phyloP scores from a whole-genome alignment of 2,888 invertebrate species.

The Ariolimax columbianus region DNA sequence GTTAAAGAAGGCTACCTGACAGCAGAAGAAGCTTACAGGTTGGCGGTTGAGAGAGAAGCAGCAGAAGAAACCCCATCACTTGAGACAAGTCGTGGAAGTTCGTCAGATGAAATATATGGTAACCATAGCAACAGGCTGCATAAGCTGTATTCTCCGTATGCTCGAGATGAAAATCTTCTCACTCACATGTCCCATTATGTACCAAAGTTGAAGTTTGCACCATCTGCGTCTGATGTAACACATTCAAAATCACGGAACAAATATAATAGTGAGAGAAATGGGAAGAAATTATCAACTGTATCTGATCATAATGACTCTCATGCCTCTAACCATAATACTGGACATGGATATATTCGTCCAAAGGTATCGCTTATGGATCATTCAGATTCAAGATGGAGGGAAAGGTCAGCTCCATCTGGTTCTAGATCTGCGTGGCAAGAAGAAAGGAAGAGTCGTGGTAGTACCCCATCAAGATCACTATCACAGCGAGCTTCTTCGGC shows the following conservation, averaged over 20 bases:
- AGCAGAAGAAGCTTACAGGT: constrained; percentile 43
- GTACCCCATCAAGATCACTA: not conserved
- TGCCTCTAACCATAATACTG: not conserved
- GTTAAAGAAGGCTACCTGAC: constrained; percentile 48
- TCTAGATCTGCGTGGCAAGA: not conserved
- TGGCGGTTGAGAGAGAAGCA: constrained; percentile 35
- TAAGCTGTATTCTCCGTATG: constrained; percentile 50
- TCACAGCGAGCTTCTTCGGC: not conserved
- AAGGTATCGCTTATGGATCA: not conserved
- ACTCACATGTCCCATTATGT: not conserved
- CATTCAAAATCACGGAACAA: not conserved
- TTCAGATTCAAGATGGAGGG: not conserved
- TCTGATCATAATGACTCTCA: constrained; percentile 16
- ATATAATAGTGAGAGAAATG: not conserved
- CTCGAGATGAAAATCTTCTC: constrained; percentile 1
- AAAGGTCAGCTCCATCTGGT: not conserved
- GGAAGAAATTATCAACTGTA: not conserved
- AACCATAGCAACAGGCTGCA: constrained; percentile 31
- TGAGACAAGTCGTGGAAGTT: not conserved
- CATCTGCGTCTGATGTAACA: constrained; percentile 1
- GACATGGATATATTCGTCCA: not conserved
- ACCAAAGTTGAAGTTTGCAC: constrained; percentile 31
- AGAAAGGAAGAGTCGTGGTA: not conserved
- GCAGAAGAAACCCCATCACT: not conserved
- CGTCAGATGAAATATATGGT: constrained; percentile 20